phyloP scores from a whole-genome alignment of 2,888 invertebrate genomes.

The Agriotes lineatus region DNA sequence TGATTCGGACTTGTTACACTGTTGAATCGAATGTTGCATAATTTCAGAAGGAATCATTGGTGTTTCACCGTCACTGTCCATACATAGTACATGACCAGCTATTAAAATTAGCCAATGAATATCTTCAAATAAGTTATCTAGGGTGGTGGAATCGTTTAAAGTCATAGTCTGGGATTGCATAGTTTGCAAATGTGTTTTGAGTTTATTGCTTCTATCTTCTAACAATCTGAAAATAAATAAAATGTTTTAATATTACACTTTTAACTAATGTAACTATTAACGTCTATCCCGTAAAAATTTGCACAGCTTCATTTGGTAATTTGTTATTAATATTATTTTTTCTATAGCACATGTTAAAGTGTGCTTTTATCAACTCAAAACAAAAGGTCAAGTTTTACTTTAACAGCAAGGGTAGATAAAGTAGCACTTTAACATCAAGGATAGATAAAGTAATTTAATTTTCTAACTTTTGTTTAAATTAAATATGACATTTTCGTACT shows the following conservation, averaged over 20 bases:
- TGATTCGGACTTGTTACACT: conserved; percentile 60
- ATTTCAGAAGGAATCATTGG: conserved; percentile 76
- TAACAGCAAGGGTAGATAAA: no score
- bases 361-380: no score
- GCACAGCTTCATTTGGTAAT: no score
- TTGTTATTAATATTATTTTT: no score
- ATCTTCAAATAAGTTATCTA: conserved; percentile 85
- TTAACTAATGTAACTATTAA: not conserved
- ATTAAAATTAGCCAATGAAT: conserved; percentile 91
- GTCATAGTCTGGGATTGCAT: conserved; percentile 64
- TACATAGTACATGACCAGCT: conserved; percentile 76
- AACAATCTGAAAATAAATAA: conserved; percentile 57
- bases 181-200: conserved; percentile 59
- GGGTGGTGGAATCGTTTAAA: conserved; percentile 57
- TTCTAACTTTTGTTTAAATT: no score
- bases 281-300: no score
- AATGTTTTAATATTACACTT: not conserved
- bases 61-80: conserved; percentile 77
- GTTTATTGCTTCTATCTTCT: conserved; percentile 60
- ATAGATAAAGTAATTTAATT: no score
- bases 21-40: conserved; percentile 71
- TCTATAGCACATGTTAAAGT: no score
- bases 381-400: no score
- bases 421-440: no score
- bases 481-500: no score